Percentiles rank a stretch among this genome's conserved stretches.
phyloP scores from a whole-genome alignment of 2,888 invertebrate species.

The Torymus texanus region DNA sequence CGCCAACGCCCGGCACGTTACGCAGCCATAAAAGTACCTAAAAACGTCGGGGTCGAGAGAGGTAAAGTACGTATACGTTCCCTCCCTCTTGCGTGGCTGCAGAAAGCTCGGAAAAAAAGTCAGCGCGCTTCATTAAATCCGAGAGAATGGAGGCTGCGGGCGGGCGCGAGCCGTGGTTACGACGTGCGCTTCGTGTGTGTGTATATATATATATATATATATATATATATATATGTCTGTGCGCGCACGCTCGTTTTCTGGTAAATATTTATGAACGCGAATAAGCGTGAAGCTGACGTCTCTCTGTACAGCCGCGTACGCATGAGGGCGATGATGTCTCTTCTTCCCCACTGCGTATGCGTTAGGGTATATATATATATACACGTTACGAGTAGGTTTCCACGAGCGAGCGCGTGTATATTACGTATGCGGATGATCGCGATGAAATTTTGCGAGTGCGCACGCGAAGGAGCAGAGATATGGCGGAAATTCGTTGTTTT shows the following conservation, averaged over 20 bases:
- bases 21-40: too few relatives aligned
- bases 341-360: constrained; percentile 15
- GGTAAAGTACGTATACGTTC: too few relatives aligned
- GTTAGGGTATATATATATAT: constrained; percentile 1
- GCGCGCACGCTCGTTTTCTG: constrained; percentile 58
- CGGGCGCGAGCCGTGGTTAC: constrained; percentile 36
- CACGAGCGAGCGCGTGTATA: too few relatives aligned
- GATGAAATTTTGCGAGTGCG: too few relatives aligned
- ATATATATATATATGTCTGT: not conserved
- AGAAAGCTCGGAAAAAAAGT: constrained; percentile 64
- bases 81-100: not conserved
- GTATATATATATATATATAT: not conserved
- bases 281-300: constrained; percentile 63
- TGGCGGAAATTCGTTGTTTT: too few relatives aligned
- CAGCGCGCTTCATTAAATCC: constrained; percentile 72
- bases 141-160: constrained; percentile 64
- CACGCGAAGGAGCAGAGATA: too few relatives aligned
- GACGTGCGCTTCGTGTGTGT: constrained; percentile 4
- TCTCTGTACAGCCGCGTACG: constrained; percentile 3
- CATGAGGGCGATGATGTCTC: not conserved
- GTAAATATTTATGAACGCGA: constrained; percentile 73
- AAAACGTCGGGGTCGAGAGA: too few relatives aligned
- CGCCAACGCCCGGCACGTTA: too few relatives aligned
- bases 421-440: too few relatives aligned
- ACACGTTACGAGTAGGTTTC: too few relatives aligned